Percentiles rank a stretch among this genome's conserved stretches.
Conservation (phyloP, 2,888 invertebrate species). For the Platypus cylindrus region DNA sequence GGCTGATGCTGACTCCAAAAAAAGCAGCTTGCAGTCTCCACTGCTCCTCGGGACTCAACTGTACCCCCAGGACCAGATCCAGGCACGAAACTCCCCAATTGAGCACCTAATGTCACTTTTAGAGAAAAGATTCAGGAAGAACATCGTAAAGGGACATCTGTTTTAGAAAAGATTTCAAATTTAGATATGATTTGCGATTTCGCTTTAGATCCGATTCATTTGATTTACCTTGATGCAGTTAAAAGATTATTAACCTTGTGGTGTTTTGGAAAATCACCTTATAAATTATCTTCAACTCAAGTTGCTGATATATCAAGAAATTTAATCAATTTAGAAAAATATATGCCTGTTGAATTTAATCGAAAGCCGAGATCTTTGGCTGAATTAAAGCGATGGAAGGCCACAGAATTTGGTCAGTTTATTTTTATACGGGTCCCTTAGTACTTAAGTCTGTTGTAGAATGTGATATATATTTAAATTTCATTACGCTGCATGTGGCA, state of each 20-base stretch:
- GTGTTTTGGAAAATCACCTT: conserved; percentile 2
- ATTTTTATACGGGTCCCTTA: conserved; percentile 4
- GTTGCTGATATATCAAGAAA: conserved; percentile 1
- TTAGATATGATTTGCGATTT: conserved; percentile 1
- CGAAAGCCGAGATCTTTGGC: conserved; percentile 4
- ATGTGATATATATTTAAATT: conserved; percentile 1
- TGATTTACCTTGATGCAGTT: conserved; percentile 2
- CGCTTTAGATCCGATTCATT: conserved; percentile 5
- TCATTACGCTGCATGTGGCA: conserved; percentile 3
- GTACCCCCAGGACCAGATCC: too few relatives aligned
- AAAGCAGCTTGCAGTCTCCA: too few relatives aligned
- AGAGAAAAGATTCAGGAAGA: background rate
- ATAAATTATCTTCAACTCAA: conserved; percentile 1
- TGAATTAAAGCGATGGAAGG: conserved; percentile 5
- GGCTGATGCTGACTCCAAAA: too few relatives aligned
- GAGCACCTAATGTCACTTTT: conserved; percentile 1
- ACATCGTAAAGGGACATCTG: conserved; percentile 2
- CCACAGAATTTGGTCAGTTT: conserved; percentile 4
- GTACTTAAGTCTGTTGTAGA: conserved; percentile 2
- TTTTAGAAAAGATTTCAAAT: conserved; percentile 1
- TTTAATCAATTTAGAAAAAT: background rate
- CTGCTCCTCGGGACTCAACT: too few relatives aligned
- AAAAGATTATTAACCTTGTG: conserved; percentile 4
- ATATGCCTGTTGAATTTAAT: conserved; percentile 4
- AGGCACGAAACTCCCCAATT: too few relatives aligned